These are phyloP conservation scores for Neolamprologus ventralis DNA, from an alignment of 2,113 vertebrate genomes.

Conservation along the genomic window DNA sequence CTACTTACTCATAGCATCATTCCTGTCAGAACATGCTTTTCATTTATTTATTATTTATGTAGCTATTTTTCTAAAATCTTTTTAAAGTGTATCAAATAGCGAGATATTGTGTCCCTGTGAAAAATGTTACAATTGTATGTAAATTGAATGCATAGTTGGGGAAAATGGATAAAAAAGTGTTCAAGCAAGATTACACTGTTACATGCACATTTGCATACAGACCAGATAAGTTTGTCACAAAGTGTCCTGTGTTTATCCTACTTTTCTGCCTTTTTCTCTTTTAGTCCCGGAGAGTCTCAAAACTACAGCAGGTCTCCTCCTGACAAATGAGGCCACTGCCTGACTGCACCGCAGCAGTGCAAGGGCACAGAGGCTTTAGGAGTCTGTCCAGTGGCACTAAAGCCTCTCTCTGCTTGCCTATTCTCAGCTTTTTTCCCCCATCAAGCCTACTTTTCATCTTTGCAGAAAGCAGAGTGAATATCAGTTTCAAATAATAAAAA, in stretches of 20 bases:
- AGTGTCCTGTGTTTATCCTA: not conserved
- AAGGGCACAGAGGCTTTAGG: not conserved
- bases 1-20: not conserved
- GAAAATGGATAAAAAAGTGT: not conserved
- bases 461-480: not conserved
- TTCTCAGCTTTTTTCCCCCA: fast-evolving
- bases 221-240: not conserved
- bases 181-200: not conserved
- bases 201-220: not conserved
- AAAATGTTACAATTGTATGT: not conserved
- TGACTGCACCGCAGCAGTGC: not conserved
- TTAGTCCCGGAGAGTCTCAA: not conserved
- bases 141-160: not conserved
- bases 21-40: not conserved
- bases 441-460: not conserved
- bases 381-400: constrained; percentile 3
- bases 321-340: constrained; percentile 34
- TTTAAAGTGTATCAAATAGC: not conserved
- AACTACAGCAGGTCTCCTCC: not conserved
- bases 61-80: not conserved
- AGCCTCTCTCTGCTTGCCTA: not conserved
- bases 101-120: not conserved
- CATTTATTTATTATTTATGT: not conserved
- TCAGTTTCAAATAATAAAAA: not conserved
- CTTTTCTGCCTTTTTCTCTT: not conserved